Percentiles rank a stretch among this genome's conserved stretches.
These are phyloP conservation scores for Macquaria australasica DNA, from an alignment of 2,113 vertebrate genomes.

Conservation along the genomic window DNA sequence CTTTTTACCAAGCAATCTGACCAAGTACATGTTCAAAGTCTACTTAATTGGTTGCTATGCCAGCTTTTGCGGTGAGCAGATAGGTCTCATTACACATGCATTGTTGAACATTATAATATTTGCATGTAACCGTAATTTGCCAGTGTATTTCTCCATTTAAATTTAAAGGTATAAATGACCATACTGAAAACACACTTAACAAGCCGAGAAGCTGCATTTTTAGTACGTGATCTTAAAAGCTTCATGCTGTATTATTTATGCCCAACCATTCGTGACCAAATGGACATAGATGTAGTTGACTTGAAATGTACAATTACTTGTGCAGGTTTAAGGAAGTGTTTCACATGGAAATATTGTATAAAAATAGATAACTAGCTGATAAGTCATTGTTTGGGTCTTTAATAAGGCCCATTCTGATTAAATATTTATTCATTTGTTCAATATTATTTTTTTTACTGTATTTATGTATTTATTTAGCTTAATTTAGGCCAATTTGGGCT, in stretches of 20 bases:
- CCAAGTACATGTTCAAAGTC: not conserved
- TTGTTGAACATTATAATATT: not conserved
- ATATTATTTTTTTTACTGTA: not conserved
- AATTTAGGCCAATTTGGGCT: not conserved
- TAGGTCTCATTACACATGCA: not conserved
- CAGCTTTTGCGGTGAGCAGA: not conserved
- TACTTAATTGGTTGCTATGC: not conserved
- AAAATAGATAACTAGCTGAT: not conserved
- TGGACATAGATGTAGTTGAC: not conserved
- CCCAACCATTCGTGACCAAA: not conserved
- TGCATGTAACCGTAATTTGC: not conserved
- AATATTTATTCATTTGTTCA: not conserved
- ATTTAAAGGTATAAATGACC: not conserved
- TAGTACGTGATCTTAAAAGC: not conserved
- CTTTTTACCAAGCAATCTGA: not conserved
- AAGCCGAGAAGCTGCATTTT: not conserved
- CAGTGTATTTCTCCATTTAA: not conserved
- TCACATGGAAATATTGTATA: not conserved
- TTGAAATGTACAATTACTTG: not conserved
- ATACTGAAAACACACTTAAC: not conserved
- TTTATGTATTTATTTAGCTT: constrained; percentile 1
- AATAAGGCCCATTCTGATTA: not conserved
- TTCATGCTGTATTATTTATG: not conserved
- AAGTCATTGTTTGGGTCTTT: not conserved
- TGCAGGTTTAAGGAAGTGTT: not conserved